Base-by-base conservation (phyloP, 2,113 vertebrate genomes). In the Ammodytes dubius region DNA sequence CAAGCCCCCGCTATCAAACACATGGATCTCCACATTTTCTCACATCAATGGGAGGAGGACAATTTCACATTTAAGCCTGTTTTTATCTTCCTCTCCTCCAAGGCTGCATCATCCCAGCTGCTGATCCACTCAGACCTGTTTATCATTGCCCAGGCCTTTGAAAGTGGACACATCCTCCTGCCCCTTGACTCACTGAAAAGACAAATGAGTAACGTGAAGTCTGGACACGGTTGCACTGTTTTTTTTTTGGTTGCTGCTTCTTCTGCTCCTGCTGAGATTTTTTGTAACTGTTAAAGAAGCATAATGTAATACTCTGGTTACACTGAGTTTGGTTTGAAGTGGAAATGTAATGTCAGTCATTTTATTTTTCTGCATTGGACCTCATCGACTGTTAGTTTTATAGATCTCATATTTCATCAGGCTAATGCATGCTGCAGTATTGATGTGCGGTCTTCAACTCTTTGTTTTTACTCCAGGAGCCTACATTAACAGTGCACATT, bases 121-220 rank as follows among this genome's bases (percentile, higher is more conserved):
- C 75, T 74, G 53, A 86, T 27, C 74, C 74, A 37, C 66, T 77
- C 67, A 78, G 79, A 67, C 81, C 40, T 88, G 92, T 93, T 93
- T 93, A 88, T 93, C 86, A 85, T 83, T 52, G 27, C 68, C 27
- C 73, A 56, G 69, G 47, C 37, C 74, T 92, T 92, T 92, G 93
- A 87, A 92, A 92, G 79, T 79, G 43, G 77, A 83, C 63, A 81
- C 83, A 81, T 92, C 83, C 89, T 92, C 83, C 89, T 89, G 87
- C 70, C 78, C 82, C 15, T 71, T 68, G 77, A 82, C 74, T 84
- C 76, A 82, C 50, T 80, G 74, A 76, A 72, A 81, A 84, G 74
- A 69, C 73, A 45, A n/a, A 74, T 75, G 43, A 77, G 58, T 84
- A 47, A 59, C 70, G 56, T 53, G 40, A 75, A 76, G 70, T 87